These are phyloP conservation scores for Branchellion lobata DNA, from an alignment of 2,888 invertebrate species.

Conservation along the genomic window DNA sequence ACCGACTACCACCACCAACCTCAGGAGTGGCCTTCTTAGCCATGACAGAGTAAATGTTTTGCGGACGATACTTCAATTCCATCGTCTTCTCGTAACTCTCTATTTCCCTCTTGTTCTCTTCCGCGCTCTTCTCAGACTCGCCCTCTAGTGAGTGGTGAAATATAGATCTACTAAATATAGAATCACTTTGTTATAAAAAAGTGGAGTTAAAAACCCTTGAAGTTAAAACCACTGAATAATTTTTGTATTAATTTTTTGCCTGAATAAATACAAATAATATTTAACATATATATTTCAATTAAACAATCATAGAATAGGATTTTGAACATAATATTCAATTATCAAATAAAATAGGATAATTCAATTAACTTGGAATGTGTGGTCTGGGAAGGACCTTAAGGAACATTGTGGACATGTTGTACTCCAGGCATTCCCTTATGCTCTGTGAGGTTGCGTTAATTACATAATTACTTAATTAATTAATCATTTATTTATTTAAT, in stretches of 20 bases:
- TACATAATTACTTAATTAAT: too few relatives aligned
- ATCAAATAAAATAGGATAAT: not conserved
- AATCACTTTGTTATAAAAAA: too few relatives aligned
- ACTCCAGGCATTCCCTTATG: conserved; percentile 93
- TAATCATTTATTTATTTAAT: too few relatives aligned
- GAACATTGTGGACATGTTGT: conserved; percentile 91
- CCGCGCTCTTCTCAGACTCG: conserved; percentile 46
- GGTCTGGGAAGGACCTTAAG: conserved; percentile 92
- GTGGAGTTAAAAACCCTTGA: too few relatives aligned
- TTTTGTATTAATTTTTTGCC: too few relatives aligned
- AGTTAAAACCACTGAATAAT: too few relatives aligned
- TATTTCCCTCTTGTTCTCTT: conserved; percentile 69
- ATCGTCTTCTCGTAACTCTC: conserved; percentile 88
- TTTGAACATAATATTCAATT: not conserved
- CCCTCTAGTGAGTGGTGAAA: conserved; percentile 8
- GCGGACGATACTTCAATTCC: conserved; percentile 83
- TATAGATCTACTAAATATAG: too few relatives aligned
- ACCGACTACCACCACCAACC: conserved; percentile 67
- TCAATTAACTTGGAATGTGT: conserved; percentile 63
- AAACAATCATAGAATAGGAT: too few relatives aligned
- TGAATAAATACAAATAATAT: too few relatives aligned
- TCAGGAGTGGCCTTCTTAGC: conserved; percentile 89
- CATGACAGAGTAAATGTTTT: conserved; percentile 92
- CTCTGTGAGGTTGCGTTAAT: conserved; percentile 40
- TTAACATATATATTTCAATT: too few relatives aligned